Percentiles rank a stretch among this genome's conserved stretches.
These are phyloP conservation scores for Acrossocheilus wenchowensis DNA, from an alignment of 2,797 vertebrate genomes.

Conservation along the genomic window DNA sequence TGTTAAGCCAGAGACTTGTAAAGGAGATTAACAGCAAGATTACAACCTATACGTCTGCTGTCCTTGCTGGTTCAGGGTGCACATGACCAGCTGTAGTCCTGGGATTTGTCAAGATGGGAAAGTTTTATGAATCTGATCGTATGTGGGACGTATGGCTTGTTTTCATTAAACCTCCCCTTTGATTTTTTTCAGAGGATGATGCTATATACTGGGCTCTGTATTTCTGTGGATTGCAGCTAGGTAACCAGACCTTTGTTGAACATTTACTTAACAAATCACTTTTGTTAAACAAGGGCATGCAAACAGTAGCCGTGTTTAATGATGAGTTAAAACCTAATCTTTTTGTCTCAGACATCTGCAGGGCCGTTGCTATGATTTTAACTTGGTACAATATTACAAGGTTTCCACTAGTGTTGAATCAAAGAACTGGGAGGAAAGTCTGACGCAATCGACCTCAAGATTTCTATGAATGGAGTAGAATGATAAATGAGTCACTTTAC, in stretches of 20 bases:
- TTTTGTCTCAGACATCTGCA: slow-evolving; percentile 33
- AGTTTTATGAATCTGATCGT: slow-evolving; percentile 31
- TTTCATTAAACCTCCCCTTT: slow-evolving; percentile 34
- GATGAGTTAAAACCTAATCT: slow-evolving; percentile 10
- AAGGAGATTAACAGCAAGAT: slow-evolving; percentile 42
- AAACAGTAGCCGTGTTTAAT: slow-evolving; percentile 30
- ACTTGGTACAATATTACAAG: slow-evolving; percentile 34
- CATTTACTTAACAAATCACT: slow-evolving; percentile 37
- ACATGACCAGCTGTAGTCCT: slow-evolving; percentile 20
- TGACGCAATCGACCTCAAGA: slow-evolving; percentile 33
- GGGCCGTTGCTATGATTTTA: slow-evolving; percentile 22
- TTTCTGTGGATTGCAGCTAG: slow-evolving; percentile 21
- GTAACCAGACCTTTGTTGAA: slow-evolving; percentile 48
- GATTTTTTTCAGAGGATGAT: slow-evolving; percentile 41
- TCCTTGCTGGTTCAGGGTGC: slow-evolving; percentile 54
- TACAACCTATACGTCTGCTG: slow-evolving; percentile 45
- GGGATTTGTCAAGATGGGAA: slow-evolving; percentile 55
- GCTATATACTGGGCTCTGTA: slow-evolving; percentile 5
- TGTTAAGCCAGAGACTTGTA: slow-evolving; percentile 36
- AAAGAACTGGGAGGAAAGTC: slow-evolving; percentile 33
- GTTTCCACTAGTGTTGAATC: slow-evolving; percentile 32
- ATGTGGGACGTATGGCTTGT: slow-evolving; percentile 28
- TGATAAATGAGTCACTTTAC: slow-evolving; percentile 59
- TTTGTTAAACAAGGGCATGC: slow-evolving; percentile 33
- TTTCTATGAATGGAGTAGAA: slow-evolving; percentile 45